Evolutionary conservation across 37 sponge, comb jelly and placozoan genomes (phyloP).

Genomic region (Cladorhizidae sp.): DNA sequence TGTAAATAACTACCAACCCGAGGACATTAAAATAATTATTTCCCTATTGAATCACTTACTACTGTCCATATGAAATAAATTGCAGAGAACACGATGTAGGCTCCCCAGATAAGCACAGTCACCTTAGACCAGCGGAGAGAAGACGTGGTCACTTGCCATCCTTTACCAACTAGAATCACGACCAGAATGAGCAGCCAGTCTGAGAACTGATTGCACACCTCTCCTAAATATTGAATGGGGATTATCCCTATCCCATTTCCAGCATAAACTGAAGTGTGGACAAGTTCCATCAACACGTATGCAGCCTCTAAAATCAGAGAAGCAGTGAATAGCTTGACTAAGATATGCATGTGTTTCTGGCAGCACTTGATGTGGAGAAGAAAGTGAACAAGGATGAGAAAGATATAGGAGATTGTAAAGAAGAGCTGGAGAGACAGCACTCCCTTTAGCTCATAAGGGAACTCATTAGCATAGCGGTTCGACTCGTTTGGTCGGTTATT

Average conservation of each 20-base stretch:
- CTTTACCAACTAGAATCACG: conserved; percentile 66
- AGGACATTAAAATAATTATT: neutral
- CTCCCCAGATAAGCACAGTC: conserved; percentile 37
- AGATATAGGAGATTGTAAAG: conserved; percentile 34
- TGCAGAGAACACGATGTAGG: conserved; percentile 43
- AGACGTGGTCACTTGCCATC: conserved; percentile 64
- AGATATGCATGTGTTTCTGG: neutral
- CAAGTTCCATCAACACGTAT: conserved; percentile 13
- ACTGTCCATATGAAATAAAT: conserved; percentile 45
- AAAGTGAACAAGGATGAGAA: conserved; percentile 38
- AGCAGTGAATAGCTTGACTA: conserved; percentile 41
- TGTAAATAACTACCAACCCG: neutral
- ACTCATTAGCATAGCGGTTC: conserved; percentile 50
- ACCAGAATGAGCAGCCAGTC: conserved; percentile 75
- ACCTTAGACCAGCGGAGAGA: conserved; percentile 37
- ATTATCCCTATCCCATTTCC: conserved; percentile 49
- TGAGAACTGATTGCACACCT: conserved; percentile 24
- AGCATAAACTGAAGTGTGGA: conserved; percentile 60
- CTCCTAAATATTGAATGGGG: conserved; percentile 31
- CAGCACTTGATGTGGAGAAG: conserved; percentile 18
- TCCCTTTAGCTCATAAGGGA: conserved; percentile 54
- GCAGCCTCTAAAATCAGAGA: conserved; percentile 32
- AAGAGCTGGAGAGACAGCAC: conserved; percentile 27
- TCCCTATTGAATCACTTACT: conserved; percentile 26
- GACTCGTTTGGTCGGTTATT: conserved; percentile 19